Evolutionary conservation across 2,797 vertebrate species (phyloP), one percentile per base, ranked within the genome.

Genomic region (Dendrocincla tyrannina): DNA sequence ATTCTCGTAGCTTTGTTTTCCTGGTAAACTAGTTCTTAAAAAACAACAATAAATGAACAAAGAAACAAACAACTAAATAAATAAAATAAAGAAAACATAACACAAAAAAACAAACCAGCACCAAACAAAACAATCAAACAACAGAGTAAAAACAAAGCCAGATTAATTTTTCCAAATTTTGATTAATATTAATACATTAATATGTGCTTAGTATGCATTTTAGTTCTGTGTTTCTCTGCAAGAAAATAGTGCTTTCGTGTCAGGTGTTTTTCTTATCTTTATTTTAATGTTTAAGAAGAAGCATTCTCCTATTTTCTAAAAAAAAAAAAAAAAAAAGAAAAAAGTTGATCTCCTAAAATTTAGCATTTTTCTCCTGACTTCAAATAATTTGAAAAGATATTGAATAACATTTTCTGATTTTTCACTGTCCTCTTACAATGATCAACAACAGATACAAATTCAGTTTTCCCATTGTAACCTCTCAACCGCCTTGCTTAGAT

Each of bases 401-500:
- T 73, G 20, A 41, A 17, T 25, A 13, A 35, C 20, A 46, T 55
- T 67, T 90, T 62, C 17, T 3, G 74, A 23, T 74, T 64, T 53
- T 84, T 89, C 74, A 52, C 15, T 27, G 8, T 52, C 22, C 5
- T 50, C 8, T 62, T 58, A 56, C 22, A 75, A 30, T 5, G 9
- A 30, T 62, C 35, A 80, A 63, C 56, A 85, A 52, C 58, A 85
- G 85, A 42, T 23, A 53, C 11, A 49, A 63, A 72, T 56, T 79
- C 44, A 35, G 8, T 35, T 13, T 53, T 91, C 66, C 23, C 17
- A 6, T 52, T 18, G 16, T 56, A 68, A 8, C 27, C 7, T 50
- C 27, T 30, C 11, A 1, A 32, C 4, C 3, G 25, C 12, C 7
- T 18, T 63, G 14, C 20, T 11, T 16, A 44, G 14, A 28, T 0